A percentile compares a stretch with the other conserved stretches of the same genome.
Conservation (phyloP, 2,797 vertebrate genomes). For the Thunnus albacares region DNA sequence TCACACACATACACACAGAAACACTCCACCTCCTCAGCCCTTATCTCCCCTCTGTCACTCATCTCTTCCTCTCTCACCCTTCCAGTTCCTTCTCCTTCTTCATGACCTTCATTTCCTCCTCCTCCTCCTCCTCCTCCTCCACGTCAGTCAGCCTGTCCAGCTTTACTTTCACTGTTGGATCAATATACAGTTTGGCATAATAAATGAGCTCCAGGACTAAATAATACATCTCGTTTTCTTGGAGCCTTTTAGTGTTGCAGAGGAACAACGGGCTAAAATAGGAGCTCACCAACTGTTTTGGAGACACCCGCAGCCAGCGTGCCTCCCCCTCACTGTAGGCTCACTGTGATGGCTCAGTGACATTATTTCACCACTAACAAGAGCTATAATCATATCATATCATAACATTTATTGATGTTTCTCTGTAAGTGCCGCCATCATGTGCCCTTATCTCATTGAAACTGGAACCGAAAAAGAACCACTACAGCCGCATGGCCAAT, state of each 20-base stretch:
- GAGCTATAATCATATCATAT: background rate
- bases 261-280: constrained; percentile 36
- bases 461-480: background rate
- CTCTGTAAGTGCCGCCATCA: background rate
- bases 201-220: constrained; percentile 66
- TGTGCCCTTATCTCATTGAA: background rate
- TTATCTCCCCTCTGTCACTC: constrained; percentile 58
- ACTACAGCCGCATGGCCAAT: background rate
- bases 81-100: constrained; percentile 48
- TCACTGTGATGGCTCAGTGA: constrained; percentile 20
- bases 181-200: constrained; percentile 66
- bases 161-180: constrained; percentile 61
- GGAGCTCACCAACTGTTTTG: constrained; percentile 47
- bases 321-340: constrained; percentile 30
- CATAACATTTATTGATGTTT: background rate
- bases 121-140: constrained; percentile 46
- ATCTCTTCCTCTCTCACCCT: constrained; percentile 38
- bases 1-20: constrained; percentile 3
- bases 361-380: constrained; percentile 21
- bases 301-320: constrained; percentile 10
- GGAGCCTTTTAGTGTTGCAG: constrained; percentile 38
- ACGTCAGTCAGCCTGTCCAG: constrained; percentile 43
- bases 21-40: constrained; percentile 36
- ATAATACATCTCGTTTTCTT: constrained; percentile 64
- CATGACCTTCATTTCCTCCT: constrained; percentile 51